Evolutionary conservation across 2,797 vertebrate genomes (phyloP), one percentile per base, ranked within the genome.

Genomic region (Manis pentadactyla): DNA sequence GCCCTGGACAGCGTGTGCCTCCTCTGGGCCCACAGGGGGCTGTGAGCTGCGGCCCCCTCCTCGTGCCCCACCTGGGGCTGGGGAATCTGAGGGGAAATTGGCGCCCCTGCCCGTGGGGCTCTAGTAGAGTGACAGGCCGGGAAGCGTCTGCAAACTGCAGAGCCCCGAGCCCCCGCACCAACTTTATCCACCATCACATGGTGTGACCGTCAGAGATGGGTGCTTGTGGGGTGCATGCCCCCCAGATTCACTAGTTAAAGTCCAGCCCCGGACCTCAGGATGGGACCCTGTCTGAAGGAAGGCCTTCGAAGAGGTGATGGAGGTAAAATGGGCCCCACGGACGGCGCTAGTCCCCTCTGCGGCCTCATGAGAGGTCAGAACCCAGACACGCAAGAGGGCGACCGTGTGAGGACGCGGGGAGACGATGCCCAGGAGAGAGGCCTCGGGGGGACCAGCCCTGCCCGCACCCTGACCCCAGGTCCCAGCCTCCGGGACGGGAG

Each of bases 381-480:
- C 21, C 6, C n/a, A 55, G 55, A 57, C 13, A 4, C 5, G 14
- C 59, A 25, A 7, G 31, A 31, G 59, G n/a, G 31, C 19, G 63
- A 49, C 31, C n/a, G 27, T 4, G 7, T 4, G 19, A 71, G 53
- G 63, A 39, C 39, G 21, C 21, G 19, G 63, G 42, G 37, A 21
- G 55, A 25, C 2, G 0, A 12, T 0, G 0, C 34, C 46, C 55
- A 18, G 27, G 19, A 9, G 27, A 23, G 11, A 46, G 27, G 85
- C 66, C 8, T 8, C 17, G 0, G n/a, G 39, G 69, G 57, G 49
- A 31, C 17, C 69, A 39, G 39, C 25, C 37, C 39, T 39, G 61
- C 51, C 8, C 13, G 39, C 4, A 8, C n/a, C 69, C 31, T 57
- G 59, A 14, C 2, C 78, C 57, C 8, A 2, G 18, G 15, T 2